These are phyloP conservation scores for Lutraria lutraria DNA, from an alignment of 2,888 invertebrate genomes.

Conservation along the genomic window DNA sequence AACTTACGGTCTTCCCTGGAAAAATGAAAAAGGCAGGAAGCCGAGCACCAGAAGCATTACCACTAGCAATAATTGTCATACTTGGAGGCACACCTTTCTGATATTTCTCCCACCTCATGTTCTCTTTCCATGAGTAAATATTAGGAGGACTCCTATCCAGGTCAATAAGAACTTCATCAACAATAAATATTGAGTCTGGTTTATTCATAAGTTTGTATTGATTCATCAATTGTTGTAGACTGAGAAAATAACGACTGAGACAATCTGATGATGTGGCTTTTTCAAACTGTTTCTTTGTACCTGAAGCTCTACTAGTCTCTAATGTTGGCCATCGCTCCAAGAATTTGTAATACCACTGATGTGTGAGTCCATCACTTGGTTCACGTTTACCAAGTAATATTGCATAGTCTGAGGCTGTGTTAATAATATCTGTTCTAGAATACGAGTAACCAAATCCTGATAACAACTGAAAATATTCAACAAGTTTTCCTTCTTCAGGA, in stretches of 20 bases:
- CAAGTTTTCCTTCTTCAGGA: conserved; percentile 65
- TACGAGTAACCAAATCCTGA: conserved; percentile 64
- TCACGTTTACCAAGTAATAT: conserved; percentile 67
- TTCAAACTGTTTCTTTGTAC: conserved; percentile 62
- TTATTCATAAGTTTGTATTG: conserved; percentile 61
- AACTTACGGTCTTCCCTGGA: conserved; percentile 67
- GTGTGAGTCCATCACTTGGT: conserved; percentile 65
- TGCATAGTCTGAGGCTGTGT: conserved; percentile 67
- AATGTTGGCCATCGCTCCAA: conserved; percentile 63
- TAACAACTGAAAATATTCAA: conserved; percentile 63
- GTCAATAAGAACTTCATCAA: conserved; percentile 67
- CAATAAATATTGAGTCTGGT: conserved; percentile 66
- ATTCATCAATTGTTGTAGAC: conserved; percentile 58
- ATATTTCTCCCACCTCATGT: conserved; percentile 64
- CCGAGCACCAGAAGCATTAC: conserved; percentile 66
- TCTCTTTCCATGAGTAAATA: conserved; percentile 61
- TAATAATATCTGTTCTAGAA: conserved; percentile 65
- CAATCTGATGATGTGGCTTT: conserved; percentile 62
- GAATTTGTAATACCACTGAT: conserved; percentile 70
- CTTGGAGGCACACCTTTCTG: conserved; percentile 56
- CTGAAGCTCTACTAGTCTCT: conserved; percentile 56
- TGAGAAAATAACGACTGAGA: conserved; percentile 59
- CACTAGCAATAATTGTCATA: conserved; percentile 66
- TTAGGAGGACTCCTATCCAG: conserved; percentile 59
- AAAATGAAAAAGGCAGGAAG: conserved; percentile 68